Percentiles rank a stretch among this genome's conserved stretches.
These are phyloP conservation scores for Oceanites oceanicus DNA, from an alignment of 2,113 vertebrate genomes.

Conservation along the genomic window DNA sequence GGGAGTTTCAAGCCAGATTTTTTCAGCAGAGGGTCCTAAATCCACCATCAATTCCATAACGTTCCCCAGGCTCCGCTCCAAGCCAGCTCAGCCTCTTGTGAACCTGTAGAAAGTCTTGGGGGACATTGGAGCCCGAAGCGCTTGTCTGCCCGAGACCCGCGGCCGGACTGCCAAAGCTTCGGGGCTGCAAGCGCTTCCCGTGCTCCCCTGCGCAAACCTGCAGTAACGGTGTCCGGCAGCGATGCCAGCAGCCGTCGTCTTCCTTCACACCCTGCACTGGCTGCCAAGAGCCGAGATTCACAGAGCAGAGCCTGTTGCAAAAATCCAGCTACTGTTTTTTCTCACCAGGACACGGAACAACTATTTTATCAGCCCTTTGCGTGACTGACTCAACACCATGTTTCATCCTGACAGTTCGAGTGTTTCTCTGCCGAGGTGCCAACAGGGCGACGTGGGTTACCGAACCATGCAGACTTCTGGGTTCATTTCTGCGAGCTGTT, in stretches of 20 bases:
- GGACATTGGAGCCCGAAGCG: fast-evolving
- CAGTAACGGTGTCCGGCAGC: not conserved
- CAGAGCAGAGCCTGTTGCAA: not conserved
- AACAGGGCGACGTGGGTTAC: not conserved
- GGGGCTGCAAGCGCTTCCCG: not conserved
- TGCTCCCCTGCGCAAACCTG: not conserved
- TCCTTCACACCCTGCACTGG: not conserved
- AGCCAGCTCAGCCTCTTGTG: not conserved
- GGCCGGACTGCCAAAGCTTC: fast-evolving
- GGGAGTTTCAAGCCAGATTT: not conserved
- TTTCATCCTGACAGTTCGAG: fast-evolving
- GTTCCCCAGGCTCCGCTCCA: fast-evolving
- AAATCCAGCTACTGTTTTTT: not conserved
- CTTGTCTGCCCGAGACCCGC: fast-evolving
- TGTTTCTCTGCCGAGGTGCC: not conserved
- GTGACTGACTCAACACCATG: too few species aligned
- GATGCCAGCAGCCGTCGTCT: fast-evolving
- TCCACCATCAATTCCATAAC: not conserved
- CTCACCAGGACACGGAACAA: not conserved
- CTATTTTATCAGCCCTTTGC: not conserved
- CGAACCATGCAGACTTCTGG: not conserved
- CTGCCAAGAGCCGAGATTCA: not conserved
- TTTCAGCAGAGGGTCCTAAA: not conserved
- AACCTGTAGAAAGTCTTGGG: not conserved
- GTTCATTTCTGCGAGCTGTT: not conserved